Base-by-base conservation (phyloP, 2,113 vertebrate genomes). In the Marmota flaviventris region DNA sequence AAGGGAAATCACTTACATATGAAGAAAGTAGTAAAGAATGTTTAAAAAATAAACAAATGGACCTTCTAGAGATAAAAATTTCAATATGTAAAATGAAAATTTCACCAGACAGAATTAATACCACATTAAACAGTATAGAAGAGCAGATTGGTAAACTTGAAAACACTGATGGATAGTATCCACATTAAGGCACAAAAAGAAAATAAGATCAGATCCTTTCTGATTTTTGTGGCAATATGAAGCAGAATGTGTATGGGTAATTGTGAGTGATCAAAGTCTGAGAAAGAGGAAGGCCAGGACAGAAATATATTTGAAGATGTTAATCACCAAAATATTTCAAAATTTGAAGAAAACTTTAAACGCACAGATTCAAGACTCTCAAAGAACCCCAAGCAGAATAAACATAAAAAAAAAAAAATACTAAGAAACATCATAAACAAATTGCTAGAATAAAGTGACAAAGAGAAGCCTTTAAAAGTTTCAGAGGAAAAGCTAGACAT, bases 271-370 rank as follows among this genome's bases (percentile, higher is more conserved):
- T 42, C 18, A 27, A 90, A 86, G n/a, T 39, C 42, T 37, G 70
- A 89, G 53, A n/a, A 63, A 34, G 29, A 37, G 25, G 48, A 90
- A 32, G 53, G 20, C 84, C 69, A 72, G 61, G 69, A 81, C 56
- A 72, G 20, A 95, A 90, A 65, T 61, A 45, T 70, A 42, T 86
- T 65, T 82, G 13, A 91, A 86, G 76, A 77, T 8, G 65, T 42
- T 63, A 87, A 70, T 83, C 24, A 42, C 76, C 61, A 77, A 72
- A 94, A 37, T 73, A 25, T 94, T 81, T 82, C 70, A 58, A 85
- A 65, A 90, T 63, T 81, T 69, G 67, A 61, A 89, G 85, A 58
- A 53, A 79, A 42, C 22, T 48, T 6, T 86, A 86, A 90, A 85
- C 11, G 13, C 56, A 51, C 8, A 78, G 58, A 91, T 85, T 34